Evolutionary conservation across 2,888 invertebrate species (phyloP), one percentile per base, ranked within the genome.

Genomic region (Allacma fusca): DNA sequence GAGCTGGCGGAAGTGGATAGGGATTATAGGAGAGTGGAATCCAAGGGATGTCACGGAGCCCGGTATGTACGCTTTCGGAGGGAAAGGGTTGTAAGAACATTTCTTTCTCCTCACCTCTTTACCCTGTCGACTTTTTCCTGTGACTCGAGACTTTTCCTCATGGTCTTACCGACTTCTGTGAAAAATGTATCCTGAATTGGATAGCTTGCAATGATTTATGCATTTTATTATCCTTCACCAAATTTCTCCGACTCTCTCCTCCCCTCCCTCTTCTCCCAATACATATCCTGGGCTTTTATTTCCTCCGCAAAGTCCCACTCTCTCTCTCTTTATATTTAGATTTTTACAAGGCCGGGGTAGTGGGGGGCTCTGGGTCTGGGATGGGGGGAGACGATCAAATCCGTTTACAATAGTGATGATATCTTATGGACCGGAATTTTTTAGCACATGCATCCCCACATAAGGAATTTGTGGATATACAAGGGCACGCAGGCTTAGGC

Each of bases 151-250:
- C 29, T 71, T 62, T 59, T 59, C 26, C 72, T 59, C 72, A 59
- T 59, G 29, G 59, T 34, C 67, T 29, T 28, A 16, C 23, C 19
- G 50, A 44, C 19, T 59, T 34, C 50, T 50, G 73, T 64, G 65
- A 73, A 73, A 73, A 73, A 73, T 73, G 73, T 73, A 73, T 62
- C 73, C 73, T 73, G 73, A 73, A 64, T 73, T 40, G 64, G 73
- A 73, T 62, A 26, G 73, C 64, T 73, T 16, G 29, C n/a, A 68
- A 73, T 73, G 73, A 73, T 73, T 73, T 73, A 73, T 73, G 64
- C 64, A 43, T 73, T 73, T 73, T 73, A 73, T 73, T 73, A 73
- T 73, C 73, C 23, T 73, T 62, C 73, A 59, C 73, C 65, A 40
- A 62, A 59, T 64, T 73, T 73, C 40, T 62, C 29, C 4, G 16